Evolutionary conservation across 2,888 invertebrate genomes (phyloP), one percentile per base, ranked within the genome.

Genomic region (Acanthosoma haemorrhoidale): DNA sequence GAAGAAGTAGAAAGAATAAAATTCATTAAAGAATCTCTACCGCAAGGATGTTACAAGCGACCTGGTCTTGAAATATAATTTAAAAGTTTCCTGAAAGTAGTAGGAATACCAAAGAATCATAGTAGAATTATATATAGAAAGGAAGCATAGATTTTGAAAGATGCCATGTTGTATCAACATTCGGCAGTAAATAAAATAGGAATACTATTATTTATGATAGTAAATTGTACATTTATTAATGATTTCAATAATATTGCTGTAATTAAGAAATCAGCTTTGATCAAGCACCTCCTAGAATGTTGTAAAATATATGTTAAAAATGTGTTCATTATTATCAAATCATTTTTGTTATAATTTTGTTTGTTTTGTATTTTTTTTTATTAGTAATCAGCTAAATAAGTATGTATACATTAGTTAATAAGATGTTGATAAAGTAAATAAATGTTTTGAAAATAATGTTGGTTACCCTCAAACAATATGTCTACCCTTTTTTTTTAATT

Each of bases 1-100:
- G 81, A 81, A 2, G 94, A 96, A 80, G 94, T 96, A 3, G 84
- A 86, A 6, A 94, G 94, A 78, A 87, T 96, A 64, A 88, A 89
- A 76, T 86, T 88, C 66, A 95, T 96, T 75, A 83, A 89, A 1
- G 86, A 87, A 68, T 86, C 92, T 70, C 83, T 96, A 72, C 96
- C 96, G 0, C 83, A 84, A 0, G 85, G 85, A 2, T 96, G 96
- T 80, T 92, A 87, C 81, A 91, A 90, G 78, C 84, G 88, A 75
- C 84, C 89, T 67, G 86, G 87, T 73, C 83, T 94, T 39, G 94
- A 94, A 79, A 51, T 70, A 34, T 70, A 67, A 41, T 25, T 25
- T 21, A 41, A 16, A n/a, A 31, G 39, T 64, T 41, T 16, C 32
- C 61, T 36, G 36, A 21, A 61, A 21, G 8, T 21, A 18, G 9